These are phyloP conservation scores for Trachelus iudaicus DNA, from an alignment of 2,888 invertebrate genomes.

Conservation along the genomic window DNA sequence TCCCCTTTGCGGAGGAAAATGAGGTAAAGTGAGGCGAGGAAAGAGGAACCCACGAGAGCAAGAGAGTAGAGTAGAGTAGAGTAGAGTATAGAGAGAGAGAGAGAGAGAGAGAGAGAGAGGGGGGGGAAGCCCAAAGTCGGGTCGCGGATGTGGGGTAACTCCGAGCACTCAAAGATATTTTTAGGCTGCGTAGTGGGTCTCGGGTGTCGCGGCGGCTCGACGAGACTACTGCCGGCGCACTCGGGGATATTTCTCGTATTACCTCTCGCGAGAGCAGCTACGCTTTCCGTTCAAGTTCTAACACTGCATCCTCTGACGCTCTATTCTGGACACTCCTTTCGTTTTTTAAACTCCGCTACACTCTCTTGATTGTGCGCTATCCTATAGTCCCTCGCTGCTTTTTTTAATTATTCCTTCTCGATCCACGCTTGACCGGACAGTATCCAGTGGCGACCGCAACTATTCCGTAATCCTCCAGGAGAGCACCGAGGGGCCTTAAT, in stretches of 20 bases:
- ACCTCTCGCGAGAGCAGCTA: slow-evolving; percentile 1
- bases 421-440: slow-evolving; percentile 16
- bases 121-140: no score
- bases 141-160: slow-evolving; percentile 25
- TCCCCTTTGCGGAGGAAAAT: no score
- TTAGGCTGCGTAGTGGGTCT: slow-evolving; percentile 18
- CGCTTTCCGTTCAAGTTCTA: neutral
- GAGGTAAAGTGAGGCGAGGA: no score
- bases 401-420: slow-evolving; percentile 12
- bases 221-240: neutral
- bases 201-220: slow-evolving; percentile 3
- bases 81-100: no score
- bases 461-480: slow-evolving; percentile 17
- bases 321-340: no score
- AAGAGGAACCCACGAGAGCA: no score
- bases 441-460: slow-evolving; percentile 8
- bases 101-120: no score
- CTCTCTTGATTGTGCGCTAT: no score
- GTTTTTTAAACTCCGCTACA: no score
- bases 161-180: slow-evolving; percentile 29
- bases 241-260: slow-evolving; percentile 9
- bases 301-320: no score
- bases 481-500: slow-evolving; percentile 22
- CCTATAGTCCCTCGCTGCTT: neutral
- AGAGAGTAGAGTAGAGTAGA: neutral